Conservation (phyloP, 2,113 vertebrate species). For the Orcinus orca region DNA sequence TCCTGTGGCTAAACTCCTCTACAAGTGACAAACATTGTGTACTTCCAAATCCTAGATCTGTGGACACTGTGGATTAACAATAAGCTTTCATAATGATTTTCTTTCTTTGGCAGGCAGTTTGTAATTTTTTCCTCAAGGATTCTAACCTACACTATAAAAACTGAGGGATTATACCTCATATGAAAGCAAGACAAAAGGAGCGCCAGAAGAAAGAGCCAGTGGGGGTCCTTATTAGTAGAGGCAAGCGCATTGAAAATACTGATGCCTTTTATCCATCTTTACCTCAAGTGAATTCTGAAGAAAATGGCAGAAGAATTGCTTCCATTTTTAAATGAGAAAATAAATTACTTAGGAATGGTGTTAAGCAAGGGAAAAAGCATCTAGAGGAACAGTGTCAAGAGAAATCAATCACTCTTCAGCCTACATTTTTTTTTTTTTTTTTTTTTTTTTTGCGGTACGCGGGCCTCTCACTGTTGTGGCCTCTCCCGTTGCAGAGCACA, state of each 20-base stretch:
- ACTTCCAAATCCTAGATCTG: background rate
- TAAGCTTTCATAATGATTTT: background rate
- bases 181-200: background rate
- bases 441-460: too few species aligned
- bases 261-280: background rate
- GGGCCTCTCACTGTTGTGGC: too few species aligned
- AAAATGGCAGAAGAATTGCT: background rate
- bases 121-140: background rate
- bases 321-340: background rate
- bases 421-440: background rate
- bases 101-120: background rate
- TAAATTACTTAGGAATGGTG: background rate
- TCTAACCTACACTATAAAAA: slow-evolving; percentile 3
- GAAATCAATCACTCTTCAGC: background rate
- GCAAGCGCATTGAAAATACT: background rate
- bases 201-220: background rate
- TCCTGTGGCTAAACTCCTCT: background rate
- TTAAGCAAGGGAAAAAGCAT: background rate
- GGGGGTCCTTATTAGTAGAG: background rate
- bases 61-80: background rate
- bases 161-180: background rate
- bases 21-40: background rate
- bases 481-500: too few species aligned
- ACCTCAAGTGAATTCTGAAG: background rate
- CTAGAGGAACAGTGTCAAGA: background rate